A percentile compares a stretch with the other conserved stretches of the same genome.
phyloP scores from a whole-genome alignment of 2,888 invertebrate species.

The Mantis religiosa region DNA sequence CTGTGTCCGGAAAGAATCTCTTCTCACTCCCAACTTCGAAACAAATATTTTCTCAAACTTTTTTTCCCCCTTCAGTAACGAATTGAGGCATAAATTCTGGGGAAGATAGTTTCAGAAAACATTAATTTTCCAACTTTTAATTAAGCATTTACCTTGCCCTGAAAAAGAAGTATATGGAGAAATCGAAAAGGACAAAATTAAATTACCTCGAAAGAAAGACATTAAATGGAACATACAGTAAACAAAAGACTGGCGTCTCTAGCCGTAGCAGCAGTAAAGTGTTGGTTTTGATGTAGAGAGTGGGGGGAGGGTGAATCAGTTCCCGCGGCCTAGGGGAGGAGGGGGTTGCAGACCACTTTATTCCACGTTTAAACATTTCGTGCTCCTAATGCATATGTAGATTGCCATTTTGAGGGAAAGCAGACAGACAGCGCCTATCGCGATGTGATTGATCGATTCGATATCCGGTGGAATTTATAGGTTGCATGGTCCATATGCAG shows the following conservation, averaged over 20 bases:
- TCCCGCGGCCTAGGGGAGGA: neutral
- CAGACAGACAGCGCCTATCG: neutral
- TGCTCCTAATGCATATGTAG: neutral
- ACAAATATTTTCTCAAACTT: neutral
- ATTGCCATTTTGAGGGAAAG: neutral
- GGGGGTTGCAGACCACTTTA: neutral
- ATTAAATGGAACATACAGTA: neutral
- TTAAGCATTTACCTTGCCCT: neutral
- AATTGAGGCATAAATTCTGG: neutral
- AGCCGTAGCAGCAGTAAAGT: neutral
- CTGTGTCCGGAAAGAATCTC: neutral
- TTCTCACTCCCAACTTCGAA: neutral
- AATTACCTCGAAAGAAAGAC: neutral
- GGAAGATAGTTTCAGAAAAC: neutral
- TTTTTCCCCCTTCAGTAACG: neutral
- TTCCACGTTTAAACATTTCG: neutral
- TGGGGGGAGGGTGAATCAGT: neutral
- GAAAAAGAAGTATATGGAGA: neutral
- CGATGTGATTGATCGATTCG: neutral
- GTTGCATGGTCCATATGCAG: neutral
- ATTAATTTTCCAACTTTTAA: neutral
- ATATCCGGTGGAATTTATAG: neutral
- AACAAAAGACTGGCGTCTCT: neutral
- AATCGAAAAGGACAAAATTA: neutral
- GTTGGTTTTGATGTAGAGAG: neutral